Percentiles rank a stretch among this genome's conserved stretches.
phyloP scores from a whole-genome alignment of 35 echinoderm and acorn worm genomes.

The Diadema setosum region DNA sequence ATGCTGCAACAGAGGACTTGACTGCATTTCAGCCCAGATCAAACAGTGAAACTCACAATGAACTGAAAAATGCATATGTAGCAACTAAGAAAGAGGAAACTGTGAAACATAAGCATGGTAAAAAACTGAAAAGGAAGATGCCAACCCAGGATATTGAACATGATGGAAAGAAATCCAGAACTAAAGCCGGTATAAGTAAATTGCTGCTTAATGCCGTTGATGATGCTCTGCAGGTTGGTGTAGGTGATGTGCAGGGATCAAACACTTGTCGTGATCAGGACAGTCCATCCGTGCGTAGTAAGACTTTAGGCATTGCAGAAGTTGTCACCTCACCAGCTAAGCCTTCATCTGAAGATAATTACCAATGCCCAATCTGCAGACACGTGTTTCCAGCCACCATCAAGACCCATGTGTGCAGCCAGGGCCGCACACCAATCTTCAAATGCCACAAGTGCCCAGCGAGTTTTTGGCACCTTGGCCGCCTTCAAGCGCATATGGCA shows the following conservation, averaged over 20 bases:
- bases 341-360: neutral
- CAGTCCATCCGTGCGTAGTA: neutral
- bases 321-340: neutral
- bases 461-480: slow-evolving; percentile 4
- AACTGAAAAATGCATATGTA: no score
- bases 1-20: no score
- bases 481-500: slow-evolving; percentile 36
- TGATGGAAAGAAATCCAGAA: neutral
- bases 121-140: neutral
- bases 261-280: neutral
- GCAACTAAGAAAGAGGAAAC: neutral
- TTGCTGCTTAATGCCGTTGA: slow-evolving; percentile 37
- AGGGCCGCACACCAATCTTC: neutral
- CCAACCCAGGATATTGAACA: neutral
- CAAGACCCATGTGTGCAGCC: slow-evolving; percentile 32
- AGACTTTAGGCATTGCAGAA: neutral
- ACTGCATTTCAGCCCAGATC: no score
- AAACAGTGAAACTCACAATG: no score
- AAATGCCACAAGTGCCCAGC: slow-evolving; percentile 52
- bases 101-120: neutral
- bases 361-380: slow-evolving; percentile 54
- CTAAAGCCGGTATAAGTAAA: slow-evolving; percentile 29
- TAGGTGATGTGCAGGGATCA: neutral
- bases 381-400: neutral
- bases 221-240: neutral